These are phyloP conservation scores for Seira musarum DNA, from an alignment of 2,888 invertebrate species.

Conservation along the genomic window DNA sequence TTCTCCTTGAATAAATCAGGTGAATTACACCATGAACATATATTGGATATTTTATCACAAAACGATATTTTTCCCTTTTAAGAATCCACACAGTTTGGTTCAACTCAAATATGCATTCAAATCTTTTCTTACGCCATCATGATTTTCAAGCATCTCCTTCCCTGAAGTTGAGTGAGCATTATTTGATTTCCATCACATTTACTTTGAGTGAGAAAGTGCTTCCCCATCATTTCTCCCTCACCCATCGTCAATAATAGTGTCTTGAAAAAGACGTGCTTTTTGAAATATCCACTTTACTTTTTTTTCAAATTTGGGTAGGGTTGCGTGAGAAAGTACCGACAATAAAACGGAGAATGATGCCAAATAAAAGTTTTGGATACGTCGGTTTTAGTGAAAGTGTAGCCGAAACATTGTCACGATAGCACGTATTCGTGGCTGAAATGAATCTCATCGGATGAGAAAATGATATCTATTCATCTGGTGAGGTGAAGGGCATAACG, in stretches of 20 bases:
- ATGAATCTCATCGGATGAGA: too few species aligned
- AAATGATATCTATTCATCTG: too few species aligned
- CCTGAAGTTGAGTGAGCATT: not conserved
- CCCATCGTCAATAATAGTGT: too few species aligned
- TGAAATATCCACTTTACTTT: not conserved
- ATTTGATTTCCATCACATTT: constrained; percentile 14
- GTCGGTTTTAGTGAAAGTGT: not conserved
- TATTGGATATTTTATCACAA: too few species aligned
- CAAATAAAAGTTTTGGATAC: not conserved
- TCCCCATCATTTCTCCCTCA: not conserved
- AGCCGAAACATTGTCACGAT: constrained; percentile 2
- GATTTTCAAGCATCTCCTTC: not conserved
- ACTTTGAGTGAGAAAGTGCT: not conserved
- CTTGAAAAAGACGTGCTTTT: not conserved
- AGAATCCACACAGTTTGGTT: not conserved
- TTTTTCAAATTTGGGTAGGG: not conserved
- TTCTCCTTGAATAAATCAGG: not conserved
- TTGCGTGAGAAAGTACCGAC: not conserved
- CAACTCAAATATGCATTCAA: not conserved
- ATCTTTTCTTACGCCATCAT: constrained; percentile 4
- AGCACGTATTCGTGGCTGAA: too few species aligned
- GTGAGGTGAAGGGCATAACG: too few species aligned
- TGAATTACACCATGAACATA: too few species aligned
- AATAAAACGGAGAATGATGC: not conserved
- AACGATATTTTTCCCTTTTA: too few species aligned